Conservation (phyloP, 2,797 vertebrate species). For the Falco cherrug region DNA sequence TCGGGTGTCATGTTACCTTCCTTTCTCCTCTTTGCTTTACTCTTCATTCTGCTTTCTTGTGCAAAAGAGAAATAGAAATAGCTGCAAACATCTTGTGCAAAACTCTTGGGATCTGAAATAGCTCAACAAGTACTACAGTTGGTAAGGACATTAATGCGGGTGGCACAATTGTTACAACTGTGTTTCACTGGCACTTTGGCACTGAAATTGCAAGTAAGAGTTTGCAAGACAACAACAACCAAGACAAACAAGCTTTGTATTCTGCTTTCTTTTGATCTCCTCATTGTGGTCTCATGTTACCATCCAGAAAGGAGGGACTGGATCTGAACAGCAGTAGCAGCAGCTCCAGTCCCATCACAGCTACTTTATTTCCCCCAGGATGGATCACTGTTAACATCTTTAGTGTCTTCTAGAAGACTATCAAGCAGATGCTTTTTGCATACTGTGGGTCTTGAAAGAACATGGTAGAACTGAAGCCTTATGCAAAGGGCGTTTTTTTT, state of each 20-base stretch:
- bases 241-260: neutral
- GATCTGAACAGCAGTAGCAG: neutral
- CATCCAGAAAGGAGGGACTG: neutral
- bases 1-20: neutral
- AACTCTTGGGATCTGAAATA: neutral
- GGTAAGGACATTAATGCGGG: rapidly evolving
- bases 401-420: neutral
- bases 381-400: neutral
- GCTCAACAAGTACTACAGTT: neutral
- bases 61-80: too few relatives aligned
- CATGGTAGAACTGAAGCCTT: neutral
- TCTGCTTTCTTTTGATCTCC: neutral
- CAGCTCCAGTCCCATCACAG: neutral
- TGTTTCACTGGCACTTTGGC: neutral
- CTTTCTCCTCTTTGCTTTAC: neutral
- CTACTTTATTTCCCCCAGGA: neutral
- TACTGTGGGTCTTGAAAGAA: neutral
- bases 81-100: neutral
- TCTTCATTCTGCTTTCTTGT: neutral
- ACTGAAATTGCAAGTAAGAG: neutral
- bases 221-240: neutral
- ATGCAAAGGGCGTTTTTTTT: neutral
- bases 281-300: neutral
- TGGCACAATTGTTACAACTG: neutral
- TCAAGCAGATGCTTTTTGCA: neutral